Base-by-base conservation (phyloP, 1,140 invertebrate species). In the Laupala kohalensis region DNA sequence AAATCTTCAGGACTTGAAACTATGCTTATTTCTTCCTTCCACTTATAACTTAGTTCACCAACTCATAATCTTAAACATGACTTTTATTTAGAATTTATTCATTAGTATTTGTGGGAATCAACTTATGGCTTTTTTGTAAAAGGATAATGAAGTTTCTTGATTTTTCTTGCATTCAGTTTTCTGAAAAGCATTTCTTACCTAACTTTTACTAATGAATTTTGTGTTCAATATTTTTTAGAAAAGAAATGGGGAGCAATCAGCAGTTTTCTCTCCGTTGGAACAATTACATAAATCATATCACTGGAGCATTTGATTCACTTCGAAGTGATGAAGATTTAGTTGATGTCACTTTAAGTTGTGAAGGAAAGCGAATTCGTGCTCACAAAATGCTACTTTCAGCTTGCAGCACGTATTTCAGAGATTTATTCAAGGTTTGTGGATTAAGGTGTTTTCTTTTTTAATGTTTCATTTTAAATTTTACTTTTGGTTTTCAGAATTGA, bases 351-450 rank as follows among this genome's bases (percentile, higher is more conserved):
- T 81, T 94, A 71, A 92, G 90, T 78, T 93, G 91, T 77, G 92
- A 94, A 77, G 92, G 92, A 71, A 87, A 88, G 70, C 87, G 88
- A 80, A 89, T 95, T 65, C 89, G 89, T 76, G 92, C 92, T 27
- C 92, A 94, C 76, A 92, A 91, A 84, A 89, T 93, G 84, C 85
- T 94, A n/a, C 81, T 93, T 3, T 92, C 91, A 0, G 91, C 91
- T 4, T 93, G 91, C 77, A 92, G 91, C 74, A 87, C 86, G 74
- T 93, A 93, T 80, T 92, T 94, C 78, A 90, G 87, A 77, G 89
- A 91, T 79, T 87, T 93, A 77, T 90, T 93, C 81, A 89, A 89
- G 81, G 82, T 84, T 79, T 79, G 77, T 62, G 30, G 27, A 37
- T 28, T 5, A 30, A 6, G 9, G 19, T 68, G 25, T 15, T 68